Evolutionary conservation across 2,797 vertebrate species (phyloP).

Genomic region (Tokudaia muenninki): DNA sequence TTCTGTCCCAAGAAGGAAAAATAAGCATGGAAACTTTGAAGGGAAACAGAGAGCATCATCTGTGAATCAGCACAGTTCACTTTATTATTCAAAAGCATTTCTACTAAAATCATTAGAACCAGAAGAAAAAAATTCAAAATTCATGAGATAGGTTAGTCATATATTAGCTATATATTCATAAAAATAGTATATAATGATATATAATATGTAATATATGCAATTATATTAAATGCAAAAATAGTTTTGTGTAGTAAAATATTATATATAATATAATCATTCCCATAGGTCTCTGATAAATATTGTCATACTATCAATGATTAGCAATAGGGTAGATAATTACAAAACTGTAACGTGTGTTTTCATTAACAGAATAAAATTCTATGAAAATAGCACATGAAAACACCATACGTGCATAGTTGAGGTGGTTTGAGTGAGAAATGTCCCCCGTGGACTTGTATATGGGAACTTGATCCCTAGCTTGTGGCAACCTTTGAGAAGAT

Average conservation of each 20-base stretch:
- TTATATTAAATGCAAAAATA: background rate
- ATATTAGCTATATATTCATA: background rate
- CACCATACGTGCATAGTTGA: background rate
- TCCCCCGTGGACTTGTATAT: background rate
- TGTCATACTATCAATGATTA: background rate
- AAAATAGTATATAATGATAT: background rate
- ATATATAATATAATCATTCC: background rate
- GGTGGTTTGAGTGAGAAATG: background rate
- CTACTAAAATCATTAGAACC: background rate
- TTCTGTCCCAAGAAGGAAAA: background rate
- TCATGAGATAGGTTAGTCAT: background rate
- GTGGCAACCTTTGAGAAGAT: background rate
- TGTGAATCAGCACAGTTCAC: background rate
- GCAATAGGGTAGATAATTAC: background rate
- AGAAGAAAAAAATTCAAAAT: background rate
- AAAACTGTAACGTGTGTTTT: background rate
- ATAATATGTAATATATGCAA: background rate
- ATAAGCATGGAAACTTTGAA: background rate
- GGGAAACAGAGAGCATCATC: background rate
- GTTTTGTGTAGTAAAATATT: background rate
- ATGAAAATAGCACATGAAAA: background rate
- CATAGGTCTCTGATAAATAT: background rate
- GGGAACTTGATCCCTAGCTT: background rate
- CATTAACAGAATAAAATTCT: constrained; percentile 34
- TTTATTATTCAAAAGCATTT: background rate